Percentiles rank a stretch among this genome's conserved stretches.
Evolutionary conservation across 1,140 invertebrate species (phyloP).

Genomic region (Bombus terrestris): DNA sequence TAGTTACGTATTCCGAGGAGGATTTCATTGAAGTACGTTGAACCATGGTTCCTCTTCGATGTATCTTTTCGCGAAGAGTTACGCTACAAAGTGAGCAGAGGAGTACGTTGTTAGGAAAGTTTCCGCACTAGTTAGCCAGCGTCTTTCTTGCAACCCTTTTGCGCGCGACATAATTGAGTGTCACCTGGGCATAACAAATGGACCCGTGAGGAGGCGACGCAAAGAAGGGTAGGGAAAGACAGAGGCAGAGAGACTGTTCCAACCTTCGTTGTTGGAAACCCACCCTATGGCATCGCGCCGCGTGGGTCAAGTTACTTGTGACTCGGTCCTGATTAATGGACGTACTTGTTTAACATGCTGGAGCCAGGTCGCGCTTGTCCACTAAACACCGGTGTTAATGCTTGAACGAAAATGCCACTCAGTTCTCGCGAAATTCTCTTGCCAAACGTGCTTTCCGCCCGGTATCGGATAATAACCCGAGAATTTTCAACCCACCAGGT

Average conservation of each 20-base stretch:
- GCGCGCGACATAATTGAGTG: conserved; percentile 75
- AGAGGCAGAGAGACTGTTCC: conserved; percentile 58
- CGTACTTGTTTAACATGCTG: conserved; percentile 75
- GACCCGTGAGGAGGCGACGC: conserved; percentile 60
- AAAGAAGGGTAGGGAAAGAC: conserved; percentile 62
- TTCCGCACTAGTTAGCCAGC: conserved; percentile 69
- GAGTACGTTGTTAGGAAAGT: conserved; percentile 72
- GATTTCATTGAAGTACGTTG: conserved; percentile 37
- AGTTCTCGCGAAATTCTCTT: conserved; percentile 26
- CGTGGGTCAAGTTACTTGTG: conserved; percentile 74
- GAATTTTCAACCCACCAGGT: background rate
- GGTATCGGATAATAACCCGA: background rate
- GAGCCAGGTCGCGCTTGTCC: conserved; percentile 68
- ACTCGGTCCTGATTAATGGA: conserved; percentile 76
- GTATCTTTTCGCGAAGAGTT: conserved; percentile 59
- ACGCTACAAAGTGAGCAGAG: conserved; percentile 50
- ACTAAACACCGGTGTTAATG: conserved; percentile 75
- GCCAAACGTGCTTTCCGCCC: conserved; percentile 24
- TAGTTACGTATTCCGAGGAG: conserved; percentile 53
- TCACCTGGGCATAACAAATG: conserved; percentile 77
- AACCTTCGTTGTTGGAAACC: conserved; percentile 65
- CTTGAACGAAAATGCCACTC: conserved; percentile 60
- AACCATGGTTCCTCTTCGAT: conserved; percentile 53
- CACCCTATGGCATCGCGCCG: conserved; percentile 61
- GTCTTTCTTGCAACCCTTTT: conserved; percentile 72